A percentile compares a stretch with the other conserved stretches of the same genome.
These are phyloP conservation scores for Noturus placidus DNA, from an alignment of 2,113 vertebrate genomes.

Conservation along the genomic window DNA sequence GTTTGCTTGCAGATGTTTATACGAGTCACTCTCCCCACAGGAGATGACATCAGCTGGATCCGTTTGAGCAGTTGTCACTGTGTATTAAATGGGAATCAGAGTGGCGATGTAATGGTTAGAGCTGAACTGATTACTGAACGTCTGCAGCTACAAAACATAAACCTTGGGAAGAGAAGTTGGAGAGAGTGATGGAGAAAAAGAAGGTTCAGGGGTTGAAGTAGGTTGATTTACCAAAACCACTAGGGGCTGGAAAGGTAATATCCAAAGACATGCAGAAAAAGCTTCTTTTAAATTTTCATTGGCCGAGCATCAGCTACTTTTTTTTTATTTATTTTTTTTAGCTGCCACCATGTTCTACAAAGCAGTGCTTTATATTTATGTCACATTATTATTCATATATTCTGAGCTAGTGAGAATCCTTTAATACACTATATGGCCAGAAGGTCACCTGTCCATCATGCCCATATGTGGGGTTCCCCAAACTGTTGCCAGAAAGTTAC, in stretches of 20 bases:
- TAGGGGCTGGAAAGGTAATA: not conserved
- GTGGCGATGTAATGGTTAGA: conserved; percentile 12
- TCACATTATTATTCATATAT: conserved; percentile 51
- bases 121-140: conserved; percentile 30
- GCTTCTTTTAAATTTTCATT: not conserved
- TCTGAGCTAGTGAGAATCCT: conserved; percentile 33
- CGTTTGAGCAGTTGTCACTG: conserved; percentile 29
- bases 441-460: not conserved
- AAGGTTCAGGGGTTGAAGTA: not conserved
- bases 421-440: not conserved
- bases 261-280: not conserved
- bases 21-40: conserved; percentile 1
- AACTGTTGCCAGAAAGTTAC: not conserved
- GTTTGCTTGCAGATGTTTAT: conserved; percentile 4
- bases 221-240: not conserved
- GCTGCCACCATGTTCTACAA: not conserved
- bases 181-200: not conserved
- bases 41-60: conserved; percentile 30
- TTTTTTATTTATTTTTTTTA: too few species aligned
- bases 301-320: not conserved
- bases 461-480: not conserved
- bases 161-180: not conserved
- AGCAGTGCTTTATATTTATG: conserved; percentile 14
- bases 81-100: conserved; percentile 40
- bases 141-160: conserved; percentile 1